Conservation (phyloP, 2,113 vertebrate species). For the Salvelinus fontinalis region DNA sequence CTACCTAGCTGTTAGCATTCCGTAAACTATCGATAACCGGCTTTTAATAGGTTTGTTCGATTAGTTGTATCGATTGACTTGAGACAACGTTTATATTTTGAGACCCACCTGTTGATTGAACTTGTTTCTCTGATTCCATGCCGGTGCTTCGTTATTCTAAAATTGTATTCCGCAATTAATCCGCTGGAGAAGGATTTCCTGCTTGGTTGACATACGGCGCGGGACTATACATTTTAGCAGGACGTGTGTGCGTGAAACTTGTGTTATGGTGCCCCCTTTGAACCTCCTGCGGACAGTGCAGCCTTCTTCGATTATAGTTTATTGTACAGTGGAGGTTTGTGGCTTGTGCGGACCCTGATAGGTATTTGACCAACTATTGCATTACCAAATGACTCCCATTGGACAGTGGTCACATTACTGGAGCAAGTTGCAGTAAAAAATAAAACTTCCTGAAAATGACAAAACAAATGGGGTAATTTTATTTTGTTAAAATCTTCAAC, state of each 20-base stretch:
- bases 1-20: neutral
- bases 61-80: neutral
- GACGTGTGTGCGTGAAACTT: neutral
- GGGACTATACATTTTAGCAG: neutral
- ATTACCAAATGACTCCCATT: too few species aligned
- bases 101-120: conserved; percentile 45
- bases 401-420: too few species aligned
- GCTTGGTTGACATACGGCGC: conserved; percentile 30
- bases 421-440: neutral
- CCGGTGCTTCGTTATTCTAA: conserved; percentile 6
- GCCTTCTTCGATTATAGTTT: neutral
- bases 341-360: too few species aligned
- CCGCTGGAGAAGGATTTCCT: conserved; percentile 61
- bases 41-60: neutral
- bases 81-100: neutral
- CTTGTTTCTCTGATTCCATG: conserved; percentile 49
- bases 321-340: too few species aligned
- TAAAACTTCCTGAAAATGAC: neutral
- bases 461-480: neutral
- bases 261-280: conserved; percentile 5
- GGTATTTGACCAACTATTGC: too few species aligned
- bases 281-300: neutral
- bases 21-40: neutral
- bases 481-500: neutral
- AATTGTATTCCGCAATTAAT: neutral